phyloP scores from a whole-genome alignment of 2,797 vertebrate genomes.

The Scyliorhinus canicula region DNA sequence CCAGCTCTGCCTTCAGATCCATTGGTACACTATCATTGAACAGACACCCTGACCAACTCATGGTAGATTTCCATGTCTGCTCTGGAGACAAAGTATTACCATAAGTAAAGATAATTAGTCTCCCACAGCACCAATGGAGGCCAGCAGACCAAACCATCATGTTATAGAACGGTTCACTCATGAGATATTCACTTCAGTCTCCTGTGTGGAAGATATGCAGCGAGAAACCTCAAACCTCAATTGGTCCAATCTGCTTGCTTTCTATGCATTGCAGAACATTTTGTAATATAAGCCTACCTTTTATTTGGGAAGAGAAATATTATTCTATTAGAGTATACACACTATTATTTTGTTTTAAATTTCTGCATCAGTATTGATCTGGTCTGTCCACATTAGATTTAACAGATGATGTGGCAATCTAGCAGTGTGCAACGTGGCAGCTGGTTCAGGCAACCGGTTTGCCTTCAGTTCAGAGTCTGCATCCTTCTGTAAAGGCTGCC shows the following conservation, averaged over 20 bases:
- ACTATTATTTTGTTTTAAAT: background rate
- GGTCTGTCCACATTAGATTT: too few species aligned
- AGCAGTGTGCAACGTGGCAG: background rate
- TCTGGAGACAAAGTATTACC: background rate
- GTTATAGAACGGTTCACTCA: background rate
- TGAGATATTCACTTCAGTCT: background rate
- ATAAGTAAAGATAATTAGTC: background rate
- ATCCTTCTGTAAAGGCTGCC: conserved; percentile 12
- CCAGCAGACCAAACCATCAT: background rate
- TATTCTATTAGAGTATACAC: background rate
- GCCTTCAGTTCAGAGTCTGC: background rate
- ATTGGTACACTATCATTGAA: background rate
- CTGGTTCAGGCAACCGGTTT: background rate
- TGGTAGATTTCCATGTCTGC: background rate
- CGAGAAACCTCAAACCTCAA: background rate
- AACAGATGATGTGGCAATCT: background rate
- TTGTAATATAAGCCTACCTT: background rate
- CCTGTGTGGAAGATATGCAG: background rate
- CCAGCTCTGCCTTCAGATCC: background rate
- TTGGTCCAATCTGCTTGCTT: background rate
- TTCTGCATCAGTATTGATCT: background rate
- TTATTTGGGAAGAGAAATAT: background rate
- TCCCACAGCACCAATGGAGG: background rate
- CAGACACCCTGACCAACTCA: background rate
- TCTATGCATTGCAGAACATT: background rate